A percentile compares a stretch with the other conserved stretches of the same genome.
Conservation (phyloP, 2,888 invertebrate species). For the Chrysodeixis includens region DNA sequence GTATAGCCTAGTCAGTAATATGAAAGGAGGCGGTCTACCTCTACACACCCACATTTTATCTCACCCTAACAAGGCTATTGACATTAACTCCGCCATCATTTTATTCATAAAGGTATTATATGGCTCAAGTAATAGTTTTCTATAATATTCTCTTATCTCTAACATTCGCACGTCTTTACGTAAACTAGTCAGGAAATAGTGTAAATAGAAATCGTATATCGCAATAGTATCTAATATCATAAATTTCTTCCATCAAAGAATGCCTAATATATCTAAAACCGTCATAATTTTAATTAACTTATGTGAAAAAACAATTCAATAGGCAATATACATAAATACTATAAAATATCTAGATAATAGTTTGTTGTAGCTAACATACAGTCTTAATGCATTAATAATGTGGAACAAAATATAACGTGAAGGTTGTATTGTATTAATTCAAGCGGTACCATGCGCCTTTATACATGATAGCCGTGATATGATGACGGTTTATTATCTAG, state of each 20-base stretch:
- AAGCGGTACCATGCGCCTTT: constrained; percentile 14
- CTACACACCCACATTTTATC: constrained; percentile 3
- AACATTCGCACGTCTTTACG: not conserved
- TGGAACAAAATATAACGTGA: constrained; percentile 7
- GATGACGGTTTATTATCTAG: constrained; percentile 41
- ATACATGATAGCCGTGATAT: constrained; percentile 18
- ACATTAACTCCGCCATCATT: not conserved
- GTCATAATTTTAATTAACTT: constrained; percentile 5
- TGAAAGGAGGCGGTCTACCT: not conserved
- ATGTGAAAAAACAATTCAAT: constrained; percentile 14
- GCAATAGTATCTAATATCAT: constrained; percentile 4
- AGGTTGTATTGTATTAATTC: constrained; percentile 36
- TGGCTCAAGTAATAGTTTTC: not conserved
- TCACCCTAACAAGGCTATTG: constrained; percentile 1
- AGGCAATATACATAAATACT: constrained; percentile 16
- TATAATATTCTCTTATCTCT: not conserved
- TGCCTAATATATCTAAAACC: not conserved
- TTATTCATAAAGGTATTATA: not conserved
- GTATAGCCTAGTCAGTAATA: not conserved
- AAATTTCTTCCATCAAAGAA: not conserved
- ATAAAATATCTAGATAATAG: constrained; percentile 25
- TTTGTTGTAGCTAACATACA: constrained; percentile 23
- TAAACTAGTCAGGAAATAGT: not conserved
- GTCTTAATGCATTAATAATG: constrained; percentile 18
- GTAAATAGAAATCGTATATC: not conserved